Base-by-base conservation (phyloP, 2,113 vertebrate genomes). In the Tupaia chinensis region DNA sequence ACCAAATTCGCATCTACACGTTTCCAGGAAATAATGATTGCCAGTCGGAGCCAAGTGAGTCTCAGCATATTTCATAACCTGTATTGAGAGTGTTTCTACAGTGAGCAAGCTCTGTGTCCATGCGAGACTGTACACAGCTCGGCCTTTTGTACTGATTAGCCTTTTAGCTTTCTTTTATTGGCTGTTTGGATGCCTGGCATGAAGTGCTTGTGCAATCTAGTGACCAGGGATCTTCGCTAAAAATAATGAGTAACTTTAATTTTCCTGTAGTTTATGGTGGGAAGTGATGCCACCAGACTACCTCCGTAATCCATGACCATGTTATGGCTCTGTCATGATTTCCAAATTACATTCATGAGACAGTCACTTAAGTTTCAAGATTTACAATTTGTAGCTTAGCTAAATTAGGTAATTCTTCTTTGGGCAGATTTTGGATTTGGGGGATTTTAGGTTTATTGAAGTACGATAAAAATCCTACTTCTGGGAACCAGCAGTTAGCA, bases 1-100 rank as follows among this genome's bases (percentile, higher is more conserved):
- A 65, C 34, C 27, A 72, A 77, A 79, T 70, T 68, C 7, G 19
- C 23, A 74, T 76, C 34, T 73, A 3, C 53, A 3, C 44, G 27
- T 96, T 96, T 93, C 79, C 83, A 32, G 63, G 58, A 88, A 94
- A 91, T 58, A 87, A 29, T 29, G 44, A 74, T 44, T n/a, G 65
- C 20, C 23, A 22, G 9, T 83, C 87, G 27, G 79, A 93, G 79
- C 15, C 66, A 27, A 65, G 25, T 5, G 27, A 90, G 63, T 9
- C 5, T 23, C 19, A 5, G 58, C 34, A n/a, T 78, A 11, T 1
- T 14, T 81, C 72, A n/a, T 78, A 19, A 78, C 65, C 32, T 89
- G 29, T 70, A 15, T 25, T 69, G 32, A n/a, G 63, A 76, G 27
- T 12, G 22, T 17, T 34, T 94, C 60, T 29, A 20, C 65, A 23